Evolutionary conservation across 2,113 vertebrate genomes (phyloP).

Genomic region (Phalacrocorax brasilianus): DNA sequence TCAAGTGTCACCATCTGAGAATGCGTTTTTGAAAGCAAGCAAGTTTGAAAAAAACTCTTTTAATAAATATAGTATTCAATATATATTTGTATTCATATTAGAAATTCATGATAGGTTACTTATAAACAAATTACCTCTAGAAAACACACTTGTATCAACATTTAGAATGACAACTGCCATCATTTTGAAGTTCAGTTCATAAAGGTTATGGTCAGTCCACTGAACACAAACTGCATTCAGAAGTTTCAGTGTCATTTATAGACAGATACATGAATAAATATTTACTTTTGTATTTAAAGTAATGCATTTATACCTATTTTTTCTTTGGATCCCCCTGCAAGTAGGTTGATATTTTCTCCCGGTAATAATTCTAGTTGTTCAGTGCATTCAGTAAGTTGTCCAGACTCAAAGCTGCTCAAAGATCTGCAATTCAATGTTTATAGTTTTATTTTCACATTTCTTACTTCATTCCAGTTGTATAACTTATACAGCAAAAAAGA

Average conservation of each 20-base stretch:
- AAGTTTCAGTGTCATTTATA: not conserved
- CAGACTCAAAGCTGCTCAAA: slow-evolving; percentile 91
- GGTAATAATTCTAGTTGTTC: slow-evolving; percentile 92
- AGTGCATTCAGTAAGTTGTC: slow-evolving; percentile 86
- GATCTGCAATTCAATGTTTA: slow-evolving; percentile 78
- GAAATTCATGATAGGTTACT: not conserved
- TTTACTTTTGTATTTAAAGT: not conserved
- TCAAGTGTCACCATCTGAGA: not conserved
- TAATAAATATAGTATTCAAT: too few relatives aligned
- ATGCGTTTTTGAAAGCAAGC: not conserved
- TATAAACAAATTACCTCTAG: not conserved
- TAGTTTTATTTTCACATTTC: slow-evolving; percentile 8
- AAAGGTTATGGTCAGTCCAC: not conserved
- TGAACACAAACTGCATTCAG: not conserved
- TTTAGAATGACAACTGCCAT: not conserved
- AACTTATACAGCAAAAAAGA: not conserved
- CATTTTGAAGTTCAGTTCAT: not conserved
- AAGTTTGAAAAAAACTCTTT: not conserved
- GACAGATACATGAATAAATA: not conserved
- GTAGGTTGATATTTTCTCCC: slow-evolving; percentile 90
- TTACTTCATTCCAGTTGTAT: not conserved
- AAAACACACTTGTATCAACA: not conserved
- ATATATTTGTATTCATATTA: not conserved
- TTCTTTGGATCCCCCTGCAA: slow-evolving; percentile 86
- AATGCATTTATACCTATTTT: slow-evolving; percentile 85